Conservation (phyloP, 2,888 invertebrate species). For the Hipparchia semele region DNA sequence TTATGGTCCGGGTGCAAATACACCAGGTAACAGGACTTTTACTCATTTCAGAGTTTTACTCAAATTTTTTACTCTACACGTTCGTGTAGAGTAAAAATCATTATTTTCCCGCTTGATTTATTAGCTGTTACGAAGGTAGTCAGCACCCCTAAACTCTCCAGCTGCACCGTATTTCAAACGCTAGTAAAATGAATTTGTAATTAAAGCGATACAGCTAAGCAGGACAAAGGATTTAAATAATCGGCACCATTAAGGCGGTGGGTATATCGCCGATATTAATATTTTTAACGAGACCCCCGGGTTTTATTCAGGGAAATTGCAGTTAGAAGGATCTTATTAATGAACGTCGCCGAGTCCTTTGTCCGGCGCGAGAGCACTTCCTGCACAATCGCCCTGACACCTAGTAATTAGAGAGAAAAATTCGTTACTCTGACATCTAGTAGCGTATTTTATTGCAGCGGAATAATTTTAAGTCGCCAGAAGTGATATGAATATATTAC, state of each 20-base stretch:
- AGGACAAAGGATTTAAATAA: slow-evolving; percentile 61
- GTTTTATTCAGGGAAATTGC: slow-evolving; percentile 80
- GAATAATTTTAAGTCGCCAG: slow-evolving; percentile 49
- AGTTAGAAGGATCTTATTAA: slow-evolving; percentile 82
- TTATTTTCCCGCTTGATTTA: not conserved
- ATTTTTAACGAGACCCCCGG: slow-evolving; percentile 66
- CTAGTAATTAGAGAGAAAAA: slow-evolving; percentile 82
- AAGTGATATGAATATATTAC: slow-evolving; percentile 40
- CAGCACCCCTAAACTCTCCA: not conserved
- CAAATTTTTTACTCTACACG: too few relatives aligned
- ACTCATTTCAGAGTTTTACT: too few relatives aligned
- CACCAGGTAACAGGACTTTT: too few relatives aligned
- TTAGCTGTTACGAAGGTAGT: not conserved
- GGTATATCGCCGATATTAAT: slow-evolving; percentile 77
- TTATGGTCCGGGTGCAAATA: too few relatives aligned
- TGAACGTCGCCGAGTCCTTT: slow-evolving; percentile 78
- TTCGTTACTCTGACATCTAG: slow-evolving; percentile 71
- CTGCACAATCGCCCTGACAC: slow-evolving; percentile 80
- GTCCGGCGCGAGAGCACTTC: slow-evolving; percentile 74
- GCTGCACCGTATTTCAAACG: slow-evolving; percentile 20
- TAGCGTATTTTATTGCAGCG: slow-evolving; percentile 62
- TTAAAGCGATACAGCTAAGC: slow-evolving; percentile 42
- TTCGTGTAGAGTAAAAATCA: not conserved
- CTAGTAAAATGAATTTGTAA: slow-evolving; percentile 35
- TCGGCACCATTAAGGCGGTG: slow-evolving; percentile 69